Percentiles rank a stretch among this genome's conserved stretches.
These are phyloP conservation scores for Philotrypesis tridentata DNA, from an alignment of 1,140 invertebrate species.

Conservation along the genomic window DNA sequence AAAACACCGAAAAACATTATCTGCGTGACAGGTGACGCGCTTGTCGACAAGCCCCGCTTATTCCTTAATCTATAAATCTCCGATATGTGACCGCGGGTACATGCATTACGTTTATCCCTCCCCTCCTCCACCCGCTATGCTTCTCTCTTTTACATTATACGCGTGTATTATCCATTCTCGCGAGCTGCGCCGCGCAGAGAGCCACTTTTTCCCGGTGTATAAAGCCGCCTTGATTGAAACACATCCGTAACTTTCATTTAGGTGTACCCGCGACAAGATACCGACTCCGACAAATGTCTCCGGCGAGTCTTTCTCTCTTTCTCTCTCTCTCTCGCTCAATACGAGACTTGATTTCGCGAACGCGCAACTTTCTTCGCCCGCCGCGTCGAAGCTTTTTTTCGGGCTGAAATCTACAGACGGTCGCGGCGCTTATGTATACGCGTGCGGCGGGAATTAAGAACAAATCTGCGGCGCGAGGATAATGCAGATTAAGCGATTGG, in stretches of 20 bases:
- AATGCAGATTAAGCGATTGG: not conserved
- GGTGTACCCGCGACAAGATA: conserved; percentile 6
- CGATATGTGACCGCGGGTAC: too few relatives aligned
- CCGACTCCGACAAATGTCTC: conserved; percentile 1
- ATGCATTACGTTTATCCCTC: too few relatives aligned
- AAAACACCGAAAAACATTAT: not conserved
- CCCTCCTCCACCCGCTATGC: not conserved
- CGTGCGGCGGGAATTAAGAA: conserved; percentile 22
- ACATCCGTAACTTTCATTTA: conserved; percentile 44
- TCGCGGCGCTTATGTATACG: not conserved
- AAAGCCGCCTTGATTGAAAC: not conserved
- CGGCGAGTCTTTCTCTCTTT: not conserved
- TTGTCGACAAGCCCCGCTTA: not conserved
- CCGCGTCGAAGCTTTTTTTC: not conserved
- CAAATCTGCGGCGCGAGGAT: not conserved
- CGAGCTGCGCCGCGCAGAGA: not conserved
- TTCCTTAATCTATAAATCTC: conserved; percentile 16
- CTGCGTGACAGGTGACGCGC: not conserved
- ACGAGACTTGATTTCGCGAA: conserved; percentile 32
- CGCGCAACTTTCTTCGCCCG: conserved; percentile 30
- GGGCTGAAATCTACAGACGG: not conserved
- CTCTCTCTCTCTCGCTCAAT: not conserved
- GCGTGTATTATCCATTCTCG: not conserved
- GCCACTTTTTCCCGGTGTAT: not conserved
- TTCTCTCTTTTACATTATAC: not conserved